These are phyloP conservation scores for Stenolophus ochropezus DNA, from an alignment of 2,888 invertebrate genomes.

Conservation along the genomic window DNA sequence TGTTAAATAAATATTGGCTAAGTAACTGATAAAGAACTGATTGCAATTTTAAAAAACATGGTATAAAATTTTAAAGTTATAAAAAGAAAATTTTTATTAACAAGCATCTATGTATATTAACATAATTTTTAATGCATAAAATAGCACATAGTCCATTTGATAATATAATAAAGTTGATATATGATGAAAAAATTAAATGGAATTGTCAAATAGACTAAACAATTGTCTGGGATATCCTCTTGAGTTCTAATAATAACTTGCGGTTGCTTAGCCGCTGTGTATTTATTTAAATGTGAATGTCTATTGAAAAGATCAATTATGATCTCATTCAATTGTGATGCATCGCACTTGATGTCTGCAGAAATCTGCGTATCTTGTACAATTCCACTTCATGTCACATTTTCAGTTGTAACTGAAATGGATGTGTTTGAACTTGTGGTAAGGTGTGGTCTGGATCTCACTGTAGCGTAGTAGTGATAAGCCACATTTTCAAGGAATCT, in stretches of 20 bases:
- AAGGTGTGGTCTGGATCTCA: not conserved
- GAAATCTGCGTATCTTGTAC: not conserved
- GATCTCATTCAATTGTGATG: not conserved
- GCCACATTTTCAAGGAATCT: slow-evolving; percentile 57
- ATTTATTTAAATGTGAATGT: not conserved
- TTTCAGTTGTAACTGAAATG: not conserved
- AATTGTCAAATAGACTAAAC: not conserved
- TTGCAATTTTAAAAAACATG: no score
- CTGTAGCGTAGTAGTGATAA: slow-evolving; percentile 53
- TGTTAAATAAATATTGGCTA: no score
- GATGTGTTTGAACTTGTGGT: slow-evolving; percentile 4
- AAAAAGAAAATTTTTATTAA: no score
- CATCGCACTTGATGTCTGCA: not conserved
- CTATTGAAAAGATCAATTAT: not conserved
- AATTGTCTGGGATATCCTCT: not conserved
- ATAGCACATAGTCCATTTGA: no score
- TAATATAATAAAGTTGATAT: no score
- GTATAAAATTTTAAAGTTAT: no score
- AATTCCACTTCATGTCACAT: not conserved
- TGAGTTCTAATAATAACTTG: not conserved
- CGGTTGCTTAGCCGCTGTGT: not conserved
- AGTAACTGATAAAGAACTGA: no score
- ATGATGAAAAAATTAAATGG: no score
- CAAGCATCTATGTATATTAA: no score
- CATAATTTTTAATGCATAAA: no score